Conservation (phyloP, 2,888 invertebrate genomes). For the Bibio marci region DNA sequence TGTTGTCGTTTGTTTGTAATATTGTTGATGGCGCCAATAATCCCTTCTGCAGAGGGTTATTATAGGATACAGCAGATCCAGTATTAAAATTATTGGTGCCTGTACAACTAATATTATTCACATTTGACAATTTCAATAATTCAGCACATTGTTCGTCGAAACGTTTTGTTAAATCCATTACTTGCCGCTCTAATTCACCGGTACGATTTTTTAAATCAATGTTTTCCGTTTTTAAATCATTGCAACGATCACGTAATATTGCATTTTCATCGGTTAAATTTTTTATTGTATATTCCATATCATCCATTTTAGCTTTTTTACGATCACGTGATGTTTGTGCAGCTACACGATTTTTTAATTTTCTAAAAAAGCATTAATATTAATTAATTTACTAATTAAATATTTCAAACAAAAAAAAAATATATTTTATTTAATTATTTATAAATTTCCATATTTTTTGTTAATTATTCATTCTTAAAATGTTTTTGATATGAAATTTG, state of each 20-base stretch:
- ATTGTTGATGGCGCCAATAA: slow-evolving; percentile 34
- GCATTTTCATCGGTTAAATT: slow-evolving; percentile 46
- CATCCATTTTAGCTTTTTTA: slow-evolving; percentile 85
- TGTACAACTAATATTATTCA: slow-evolving; percentile 6
- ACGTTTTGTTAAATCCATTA: slow-evolving; percentile 38
- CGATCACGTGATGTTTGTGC: slow-evolving; percentile 94
- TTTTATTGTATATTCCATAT: slow-evolving; percentile 59
- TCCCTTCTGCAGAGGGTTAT: slow-evolving; percentile 88
- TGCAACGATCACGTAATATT: slow-evolving; percentile 33
- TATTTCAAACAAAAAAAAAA: too few species aligned
- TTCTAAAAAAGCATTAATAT: slow-evolving; percentile 48
- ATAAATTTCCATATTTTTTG: too few species aligned
- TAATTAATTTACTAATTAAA: too few species aligned
- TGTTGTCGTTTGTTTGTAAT: slow-evolving; percentile 14
- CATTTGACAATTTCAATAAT: slow-evolving; percentile 13
- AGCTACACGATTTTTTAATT: slow-evolving; percentile 89
- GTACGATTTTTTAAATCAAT: slow-evolving; percentile 48
- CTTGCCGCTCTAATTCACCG: slow-evolving; percentile 46
- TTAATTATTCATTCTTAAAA: too few species aligned
- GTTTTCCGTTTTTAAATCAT: slow-evolving; percentile 36
- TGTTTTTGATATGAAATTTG: too few species aligned
- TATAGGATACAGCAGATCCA: slow-evolving; percentile 63
- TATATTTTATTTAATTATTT: too few species aligned
- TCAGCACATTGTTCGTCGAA: slow-evolving; percentile 30
- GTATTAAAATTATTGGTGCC: slow-evolving; percentile 35